Percentiles rank a stretch among this genome's conserved stretches.
phyloP scores from a whole-genome alignment of 2,888 invertebrate species.

The Melieria crassipennis region DNA sequence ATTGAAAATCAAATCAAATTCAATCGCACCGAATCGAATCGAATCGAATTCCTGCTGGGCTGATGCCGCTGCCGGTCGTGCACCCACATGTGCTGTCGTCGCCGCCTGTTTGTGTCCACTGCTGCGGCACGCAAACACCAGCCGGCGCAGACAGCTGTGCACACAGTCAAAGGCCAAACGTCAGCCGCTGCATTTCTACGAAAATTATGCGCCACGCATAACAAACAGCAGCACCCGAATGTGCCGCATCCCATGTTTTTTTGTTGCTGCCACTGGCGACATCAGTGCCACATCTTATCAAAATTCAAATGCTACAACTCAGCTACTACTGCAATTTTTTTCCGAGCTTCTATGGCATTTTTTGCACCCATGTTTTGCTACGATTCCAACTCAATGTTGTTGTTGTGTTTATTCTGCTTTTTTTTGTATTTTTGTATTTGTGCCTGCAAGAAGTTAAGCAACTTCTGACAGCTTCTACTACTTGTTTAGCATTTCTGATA shows the following conservation, averaged over 20 bases:
- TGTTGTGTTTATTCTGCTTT: background rate
- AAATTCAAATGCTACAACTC: constrained; percentile 54
- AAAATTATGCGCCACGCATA: constrained; percentile 32
- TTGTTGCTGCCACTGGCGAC: background rate
- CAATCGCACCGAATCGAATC: constrained; percentile 21
- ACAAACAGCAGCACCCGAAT: constrained; percentile 23
- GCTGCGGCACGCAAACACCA: constrained; percentile 23
- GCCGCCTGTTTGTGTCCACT: constrained; percentile 27
- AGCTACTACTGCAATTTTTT: constrained; percentile 1
- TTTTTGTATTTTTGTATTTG: constrained; percentile 12
- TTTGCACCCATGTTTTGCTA: background rate
- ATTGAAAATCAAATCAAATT: constrained; percentile 17
- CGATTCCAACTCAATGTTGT: background rate
- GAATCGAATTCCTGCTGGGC: constrained; percentile 11
- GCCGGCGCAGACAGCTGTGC: constrained; percentile 41
- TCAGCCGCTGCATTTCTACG: background rate
- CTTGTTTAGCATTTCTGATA: constrained; percentile 55
- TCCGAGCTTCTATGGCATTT: background rate
- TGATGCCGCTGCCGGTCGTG: background rate
- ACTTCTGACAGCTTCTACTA: constrained; percentile 41
- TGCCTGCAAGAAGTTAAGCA: constrained; percentile 25
- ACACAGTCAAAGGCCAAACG: constrained; percentile 13
- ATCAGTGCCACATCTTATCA: constrained; percentile 49
- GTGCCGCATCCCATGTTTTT: background rate
- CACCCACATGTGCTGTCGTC: constrained; percentile 9